Conservation (phyloP, 2,113 vertebrate species). For the Lota lota region DNA sequence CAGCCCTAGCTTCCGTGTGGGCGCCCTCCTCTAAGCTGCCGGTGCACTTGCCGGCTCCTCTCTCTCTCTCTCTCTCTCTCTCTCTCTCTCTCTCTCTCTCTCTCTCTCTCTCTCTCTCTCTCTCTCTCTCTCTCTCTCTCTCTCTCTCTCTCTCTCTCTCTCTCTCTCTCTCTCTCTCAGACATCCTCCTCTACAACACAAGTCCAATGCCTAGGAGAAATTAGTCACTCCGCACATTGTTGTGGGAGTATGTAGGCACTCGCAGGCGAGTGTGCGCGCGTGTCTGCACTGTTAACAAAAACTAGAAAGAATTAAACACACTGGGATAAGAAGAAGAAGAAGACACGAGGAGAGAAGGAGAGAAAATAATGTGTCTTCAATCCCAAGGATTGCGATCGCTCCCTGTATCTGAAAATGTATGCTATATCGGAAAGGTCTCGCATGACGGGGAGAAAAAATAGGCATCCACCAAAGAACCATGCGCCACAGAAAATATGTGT, state of each 20-base stretch:
- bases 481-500: no score
- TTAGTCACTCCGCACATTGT: constrained; percentile 58
- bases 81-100: no score
- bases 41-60: constrained; percentile 41
- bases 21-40: constrained; percentile 52
- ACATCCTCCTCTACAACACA: constrained; percentile 18
- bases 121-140: no score
- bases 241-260: constrained; percentile 10
- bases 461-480: no score
- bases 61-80: constrained; percentile 4
- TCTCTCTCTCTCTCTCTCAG: constrained; percentile 27
- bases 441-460: constrained; percentile 23
- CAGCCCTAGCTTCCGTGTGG: constrained; percentile 44
- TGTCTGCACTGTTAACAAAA: neutral
- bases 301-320: neutral
- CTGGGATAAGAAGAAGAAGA: constrained; percentile 12
- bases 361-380: constrained; percentile 50
- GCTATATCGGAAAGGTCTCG: constrained; percentile 20
- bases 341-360: constrained; percentile 22
- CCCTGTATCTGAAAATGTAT: constrained; percentile 59
- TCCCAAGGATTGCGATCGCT: constrained; percentile 51
- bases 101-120: constrained; percentile 28
- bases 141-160: constrained; percentile 3
- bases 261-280: neutral
- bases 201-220: constrained; percentile 73